Evolutionary conservation across 2,888 invertebrate genomes (phyloP).

Genomic region (Spialia ferax): DNA sequence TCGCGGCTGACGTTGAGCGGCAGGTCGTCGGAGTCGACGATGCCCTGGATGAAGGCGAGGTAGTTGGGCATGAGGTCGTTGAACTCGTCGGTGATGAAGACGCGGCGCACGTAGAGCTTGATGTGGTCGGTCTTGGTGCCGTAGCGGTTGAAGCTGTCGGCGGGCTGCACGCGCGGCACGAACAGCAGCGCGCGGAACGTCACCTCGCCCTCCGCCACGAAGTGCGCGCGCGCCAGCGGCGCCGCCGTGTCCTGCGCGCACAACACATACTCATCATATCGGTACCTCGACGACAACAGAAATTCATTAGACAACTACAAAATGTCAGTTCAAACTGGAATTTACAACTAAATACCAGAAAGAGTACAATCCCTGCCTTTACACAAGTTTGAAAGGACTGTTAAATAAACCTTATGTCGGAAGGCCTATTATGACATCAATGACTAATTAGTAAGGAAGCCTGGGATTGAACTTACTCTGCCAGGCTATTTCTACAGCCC

Average conservation of each 20-base stretch:
- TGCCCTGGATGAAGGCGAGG: slow-evolving; percentile 96
- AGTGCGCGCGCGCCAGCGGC: slow-evolving; percentile 95
- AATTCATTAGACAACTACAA: too few species aligned
- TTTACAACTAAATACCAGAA: too few species aligned
- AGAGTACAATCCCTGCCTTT: too few species aligned
- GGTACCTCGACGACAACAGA: too few species aligned
- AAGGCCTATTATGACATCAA: too few species aligned
- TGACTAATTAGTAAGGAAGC: too few species aligned
- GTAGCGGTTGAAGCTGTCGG: slow-evolving; percentile 98
- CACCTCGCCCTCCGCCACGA: slow-evolving; percentile 99
- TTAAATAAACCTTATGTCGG: too few species aligned
- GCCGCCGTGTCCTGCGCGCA: slow-evolving; percentile 88
- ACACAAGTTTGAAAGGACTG: too few species aligned
- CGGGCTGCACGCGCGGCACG: slow-evolving; percentile 96
- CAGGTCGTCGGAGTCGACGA: slow-evolving; percentile 99
- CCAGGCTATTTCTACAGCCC: too few species aligned
- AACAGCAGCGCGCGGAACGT: slow-evolving; percentile 98
- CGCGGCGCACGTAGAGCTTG: slow-evolving; percentile 98
- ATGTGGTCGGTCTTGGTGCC: slow-evolving; percentile 98
- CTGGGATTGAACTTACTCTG: too few species aligned
- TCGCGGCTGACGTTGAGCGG: slow-evolving; percentile 99
- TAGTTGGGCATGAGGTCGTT: slow-evolving; percentile 99
- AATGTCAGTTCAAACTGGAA: too few species aligned
- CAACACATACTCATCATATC: not conserved
- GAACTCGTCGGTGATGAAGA: slow-evolving; percentile 99